Conservation (phyloP, 2,888 invertebrate genomes). For the Koerneria pararmatus region DNA sequence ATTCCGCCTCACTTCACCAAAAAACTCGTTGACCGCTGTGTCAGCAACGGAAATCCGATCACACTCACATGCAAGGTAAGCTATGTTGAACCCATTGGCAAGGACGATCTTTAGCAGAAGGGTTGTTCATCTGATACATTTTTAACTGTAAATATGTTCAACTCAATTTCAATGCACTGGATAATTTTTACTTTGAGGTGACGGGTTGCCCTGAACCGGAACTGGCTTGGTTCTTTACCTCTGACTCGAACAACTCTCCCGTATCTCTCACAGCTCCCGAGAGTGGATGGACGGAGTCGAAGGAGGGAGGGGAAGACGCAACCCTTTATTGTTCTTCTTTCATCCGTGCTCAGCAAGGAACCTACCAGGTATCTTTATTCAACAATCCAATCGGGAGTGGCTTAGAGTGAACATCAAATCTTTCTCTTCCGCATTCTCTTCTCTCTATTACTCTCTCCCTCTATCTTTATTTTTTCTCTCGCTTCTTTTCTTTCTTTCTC, state of each 20-base stretch:
- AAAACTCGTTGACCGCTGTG: constrained; percentile 41
- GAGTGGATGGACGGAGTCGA: constrained; percentile 25
- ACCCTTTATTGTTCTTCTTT: constrained; percentile 17
- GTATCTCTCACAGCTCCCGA: constrained; percentile 22
- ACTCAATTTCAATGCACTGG: too few relatives aligned
- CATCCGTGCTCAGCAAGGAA: constrained; percentile 14
- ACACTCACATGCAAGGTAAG: constrained; percentile 42
- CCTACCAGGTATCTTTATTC: too few relatives aligned
- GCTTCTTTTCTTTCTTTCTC: too few relatives aligned
- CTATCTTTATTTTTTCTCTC: too few relatives aligned
- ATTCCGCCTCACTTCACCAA: constrained; percentile 31
- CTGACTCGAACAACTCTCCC: constrained; percentile 31
- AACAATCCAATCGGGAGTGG: too few relatives aligned
- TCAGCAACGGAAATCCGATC: constrained; percentile 42
- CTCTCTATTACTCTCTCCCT: too few relatives aligned
- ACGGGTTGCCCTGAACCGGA: constrained; percentile 42
- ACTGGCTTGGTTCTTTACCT: constrained; percentile 46
- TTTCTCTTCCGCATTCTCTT: too few relatives aligned
- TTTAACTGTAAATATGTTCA: too few relatives aligned
- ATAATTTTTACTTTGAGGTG: constrained; percentile 4
- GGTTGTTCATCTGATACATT: too few relatives aligned
- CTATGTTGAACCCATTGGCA: background rate
- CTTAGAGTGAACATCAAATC: too few relatives aligned
- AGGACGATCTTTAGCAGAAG: too few relatives aligned
- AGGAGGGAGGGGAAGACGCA: background rate